Evolutionary conservation across 2,113 vertebrate genomes (phyloP).

Genomic region (Zosterops lateralis): DNA sequence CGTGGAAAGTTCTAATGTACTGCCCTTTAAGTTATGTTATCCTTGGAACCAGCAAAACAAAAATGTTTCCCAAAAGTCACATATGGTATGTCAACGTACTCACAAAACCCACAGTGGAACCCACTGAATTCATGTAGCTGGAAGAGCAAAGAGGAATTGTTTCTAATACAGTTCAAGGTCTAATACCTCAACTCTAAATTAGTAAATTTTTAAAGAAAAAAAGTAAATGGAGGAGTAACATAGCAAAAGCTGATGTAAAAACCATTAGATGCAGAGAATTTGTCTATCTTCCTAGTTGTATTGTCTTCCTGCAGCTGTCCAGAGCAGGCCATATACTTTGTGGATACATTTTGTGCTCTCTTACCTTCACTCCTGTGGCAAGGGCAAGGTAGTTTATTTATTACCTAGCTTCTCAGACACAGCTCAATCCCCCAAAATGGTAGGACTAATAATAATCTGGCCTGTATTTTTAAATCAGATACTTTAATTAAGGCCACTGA

Average conservation of each 20-base stretch:
- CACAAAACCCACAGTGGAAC: neutral
- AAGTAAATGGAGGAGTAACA: neutral
- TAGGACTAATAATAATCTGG: neutral
- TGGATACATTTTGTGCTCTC: neutral
- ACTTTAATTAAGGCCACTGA: neutral
- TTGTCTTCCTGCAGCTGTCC: neutral
- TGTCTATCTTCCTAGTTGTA: neutral
- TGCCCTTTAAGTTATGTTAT: neutral
- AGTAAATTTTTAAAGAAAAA: neutral
- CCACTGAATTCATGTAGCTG: neutral
- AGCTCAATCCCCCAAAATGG: neutral
- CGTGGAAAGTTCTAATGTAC: neutral
- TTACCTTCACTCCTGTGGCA: neutral
- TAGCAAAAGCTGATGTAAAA: neutral
- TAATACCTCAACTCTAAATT: neutral
- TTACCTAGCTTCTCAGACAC: neutral
- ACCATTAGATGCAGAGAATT: neutral
- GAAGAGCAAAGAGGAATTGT: neutral
- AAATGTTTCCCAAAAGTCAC: neutral
- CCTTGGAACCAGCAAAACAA: neutral
- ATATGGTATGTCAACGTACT: neutral
- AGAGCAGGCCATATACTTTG: neutral
- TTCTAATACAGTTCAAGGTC: neutral
- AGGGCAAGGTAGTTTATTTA: neutral
- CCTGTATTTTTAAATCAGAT: neutral